Percentiles rank a stretch among this genome's conserved stretches.
These are phyloP conservation scores for Zosterops japonicus DNA, from an alignment of 2,113 vertebrate species.

Conservation along the genomic window DNA sequence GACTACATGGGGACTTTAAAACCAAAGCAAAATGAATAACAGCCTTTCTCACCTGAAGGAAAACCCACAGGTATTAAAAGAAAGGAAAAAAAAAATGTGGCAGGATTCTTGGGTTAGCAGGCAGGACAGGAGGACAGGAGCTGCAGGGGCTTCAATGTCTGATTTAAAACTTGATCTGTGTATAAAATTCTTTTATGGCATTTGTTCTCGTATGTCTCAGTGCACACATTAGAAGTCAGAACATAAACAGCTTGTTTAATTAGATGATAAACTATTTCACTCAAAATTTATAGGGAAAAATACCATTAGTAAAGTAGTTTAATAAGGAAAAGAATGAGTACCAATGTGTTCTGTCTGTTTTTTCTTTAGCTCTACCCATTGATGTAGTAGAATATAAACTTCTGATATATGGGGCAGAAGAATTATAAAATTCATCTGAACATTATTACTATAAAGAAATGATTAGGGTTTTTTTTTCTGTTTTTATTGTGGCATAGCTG, in stretches of 20 bases:
- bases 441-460: not conserved
- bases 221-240: not conserved
- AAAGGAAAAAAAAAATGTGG: not conserved
- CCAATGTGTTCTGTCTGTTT: not conserved
- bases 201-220: not conserved
- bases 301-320: not conserved
- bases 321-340: not conserved
- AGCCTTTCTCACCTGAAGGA: not conserved
- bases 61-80: not conserved
- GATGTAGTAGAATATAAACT: not conserved
- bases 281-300: not conserved
- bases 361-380: not conserved
- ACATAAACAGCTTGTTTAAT: not conserved
- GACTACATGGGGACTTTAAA: not conserved
- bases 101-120: not conserved
- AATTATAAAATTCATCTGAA: not conserved
- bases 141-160: not conserved
- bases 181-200: not conserved
- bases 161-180: not conserved
- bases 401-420: not conserved
- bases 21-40: not conserved
- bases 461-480: not conserved
- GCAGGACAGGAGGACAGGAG: no score
- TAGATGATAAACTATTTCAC: not conserved
- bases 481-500: not conserved